A percentile compares a stretch with the other conserved stretches of the same genome.
Conservation (phyloP, 2,113 vertebrate species). For the Ramphastos sulfuratus region DNA sequence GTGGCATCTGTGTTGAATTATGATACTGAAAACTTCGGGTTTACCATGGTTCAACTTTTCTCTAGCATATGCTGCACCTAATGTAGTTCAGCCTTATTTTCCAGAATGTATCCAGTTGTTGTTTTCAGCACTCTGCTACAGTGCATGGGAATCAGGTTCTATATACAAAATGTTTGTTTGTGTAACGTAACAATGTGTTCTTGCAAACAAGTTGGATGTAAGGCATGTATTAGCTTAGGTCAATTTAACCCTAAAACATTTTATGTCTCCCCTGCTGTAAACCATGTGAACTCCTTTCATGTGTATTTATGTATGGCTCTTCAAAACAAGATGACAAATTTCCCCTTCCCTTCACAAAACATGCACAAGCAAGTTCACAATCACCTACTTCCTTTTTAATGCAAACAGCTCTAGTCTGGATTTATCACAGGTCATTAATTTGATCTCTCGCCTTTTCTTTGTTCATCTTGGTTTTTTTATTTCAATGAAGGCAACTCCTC, state of each 20-base stretch:
- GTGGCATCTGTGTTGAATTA: neutral
- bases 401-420: conserved; percentile 52
- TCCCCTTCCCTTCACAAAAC: conserved; percentile 57
- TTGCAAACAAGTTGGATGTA: conserved; percentile 50
- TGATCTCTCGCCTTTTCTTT: conserved; percentile 8
- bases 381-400: conserved; percentile 66
- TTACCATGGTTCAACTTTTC: neutral
- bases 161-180: conserved; percentile 14
- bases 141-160: neutral
- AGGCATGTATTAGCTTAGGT: conserved; percentile 55
- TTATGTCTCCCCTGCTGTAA: conserved; percentile 45
- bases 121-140: neutral
- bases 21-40: neutral
- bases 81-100: neutral
- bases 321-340: conserved; percentile 68
- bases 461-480: neutral
- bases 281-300: conserved; percentile 51
- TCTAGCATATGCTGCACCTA: neutral
- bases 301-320: conserved; percentile 43
- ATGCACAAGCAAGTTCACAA: conserved; percentile 58
- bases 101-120: neutral
- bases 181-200: conserved; percentile 30
- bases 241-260: conserved; percentile 68
- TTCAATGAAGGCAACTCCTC: conserved; percentile 21
- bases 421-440: conserved; percentile 71